These are phyloP conservation scores for Uria lomvia DNA, from an alignment of 2,113 vertebrate species.

Conservation along the genomic window DNA sequence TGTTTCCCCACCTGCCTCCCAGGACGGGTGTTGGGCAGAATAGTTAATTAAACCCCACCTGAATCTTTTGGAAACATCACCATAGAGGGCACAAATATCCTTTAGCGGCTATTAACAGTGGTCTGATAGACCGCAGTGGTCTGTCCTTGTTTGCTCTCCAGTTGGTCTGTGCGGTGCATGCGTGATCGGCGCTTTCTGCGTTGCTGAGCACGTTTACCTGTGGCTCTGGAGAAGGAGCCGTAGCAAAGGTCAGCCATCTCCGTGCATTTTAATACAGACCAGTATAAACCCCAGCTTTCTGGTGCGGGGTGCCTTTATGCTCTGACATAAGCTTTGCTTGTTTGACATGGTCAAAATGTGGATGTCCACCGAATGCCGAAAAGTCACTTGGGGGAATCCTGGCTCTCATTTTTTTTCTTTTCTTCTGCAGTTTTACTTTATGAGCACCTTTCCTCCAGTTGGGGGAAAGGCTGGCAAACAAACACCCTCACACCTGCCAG, in stretches of 20 bases:
- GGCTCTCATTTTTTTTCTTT: background rate
- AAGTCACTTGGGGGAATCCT: background rate
- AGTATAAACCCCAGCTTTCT: background rate
- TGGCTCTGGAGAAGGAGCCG: background rate
- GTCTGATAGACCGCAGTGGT: background rate
- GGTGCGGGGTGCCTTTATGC: background rate
- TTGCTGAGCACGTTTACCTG: background rate
- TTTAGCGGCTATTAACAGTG: background rate
- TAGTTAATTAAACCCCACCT: background rate
- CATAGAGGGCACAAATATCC: background rate
- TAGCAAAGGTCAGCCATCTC: background rate
- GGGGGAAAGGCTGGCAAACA: slow-evolving; percentile 56
- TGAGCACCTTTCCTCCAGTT: slow-evolving; percentile 56
- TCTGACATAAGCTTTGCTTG: accelerated
- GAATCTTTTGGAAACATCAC: background rate
- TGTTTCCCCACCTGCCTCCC: background rate
- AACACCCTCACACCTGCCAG: slow-evolving; percentile 49
- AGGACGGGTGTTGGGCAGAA: background rate
- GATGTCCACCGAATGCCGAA: background rate
- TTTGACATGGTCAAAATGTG: accelerated
- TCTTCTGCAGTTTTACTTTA: background rate
- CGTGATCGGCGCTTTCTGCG: background rate
- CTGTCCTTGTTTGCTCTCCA: background rate
- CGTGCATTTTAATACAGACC: background rate
- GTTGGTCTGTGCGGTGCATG: background rate